Evolutionary conservation across 92 coral and sea anemone species (phyloP).

Genomic region (Nematostella vectensis): DNA sequence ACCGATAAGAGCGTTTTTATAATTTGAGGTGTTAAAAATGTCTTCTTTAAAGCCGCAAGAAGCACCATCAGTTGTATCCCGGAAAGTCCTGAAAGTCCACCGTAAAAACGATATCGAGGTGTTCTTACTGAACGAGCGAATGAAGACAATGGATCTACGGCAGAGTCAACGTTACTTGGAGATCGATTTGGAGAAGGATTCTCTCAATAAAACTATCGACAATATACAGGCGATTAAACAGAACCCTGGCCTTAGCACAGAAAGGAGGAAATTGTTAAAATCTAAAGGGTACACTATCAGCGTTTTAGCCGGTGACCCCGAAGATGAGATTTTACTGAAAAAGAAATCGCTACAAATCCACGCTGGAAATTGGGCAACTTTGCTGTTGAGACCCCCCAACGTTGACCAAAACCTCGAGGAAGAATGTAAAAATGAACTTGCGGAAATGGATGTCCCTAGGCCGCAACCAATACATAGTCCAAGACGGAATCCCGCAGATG

Average conservation of each 20-base stretch:
- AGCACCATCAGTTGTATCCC: conserved; percentile 20
- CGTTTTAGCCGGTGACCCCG: neutral
- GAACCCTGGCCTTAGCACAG: conserved; percentile 31
- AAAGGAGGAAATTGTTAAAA: conserved; percentile 36
- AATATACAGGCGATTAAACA: conserved; percentile 32
- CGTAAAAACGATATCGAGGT: conserved; percentile 44
- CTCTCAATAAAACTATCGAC: conserved; percentile 21
- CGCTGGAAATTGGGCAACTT: conserved; percentile 11
- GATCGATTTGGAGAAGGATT: conserved; percentile 27
- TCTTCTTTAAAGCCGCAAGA: conserved; percentile 10
- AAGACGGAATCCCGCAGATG: too few relatives aligned
- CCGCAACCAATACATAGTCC: neutral
- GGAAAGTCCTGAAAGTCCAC: conserved; percentile 34
- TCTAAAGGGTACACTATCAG: conserved; percentile 15
- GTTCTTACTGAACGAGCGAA: conserved; percentile 31
- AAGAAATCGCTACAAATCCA: conserved; percentile 4
- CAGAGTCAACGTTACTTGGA: conserved; percentile 35
- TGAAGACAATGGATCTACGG: conserved; percentile 35
- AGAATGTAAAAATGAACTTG: neutral
- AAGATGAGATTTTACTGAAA: conserved; percentile 1
- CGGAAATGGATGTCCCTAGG: neutral
- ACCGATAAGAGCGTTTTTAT: too few relatives aligned
- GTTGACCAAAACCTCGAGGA: neutral
- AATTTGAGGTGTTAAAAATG: too few relatives aligned
- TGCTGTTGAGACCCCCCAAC: conserved; percentile 1